Base-by-base conservation (phyloP, 1,140 invertebrate species). In the Euura saliciscinereae region DNA sequence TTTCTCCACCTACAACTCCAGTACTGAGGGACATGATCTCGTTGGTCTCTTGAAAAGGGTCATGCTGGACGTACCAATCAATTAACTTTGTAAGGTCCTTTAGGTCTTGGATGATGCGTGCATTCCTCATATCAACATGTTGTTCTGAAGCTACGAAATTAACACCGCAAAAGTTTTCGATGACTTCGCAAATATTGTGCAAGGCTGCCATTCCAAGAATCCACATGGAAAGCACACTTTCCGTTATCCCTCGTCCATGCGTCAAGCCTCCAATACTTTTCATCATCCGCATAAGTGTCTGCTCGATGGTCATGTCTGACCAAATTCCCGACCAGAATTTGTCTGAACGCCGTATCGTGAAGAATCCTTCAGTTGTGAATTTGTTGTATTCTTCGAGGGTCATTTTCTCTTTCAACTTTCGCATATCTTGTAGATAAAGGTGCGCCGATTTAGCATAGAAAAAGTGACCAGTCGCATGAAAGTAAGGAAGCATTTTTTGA, bases 351-450 rank as follows among this genome's bases (percentile, higher is more conserved):
- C 77, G 75, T 64, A 83, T 75, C 2, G 84, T 85, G 74, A 84
- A 85, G 68, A 74, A 83, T 46, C 72, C 72, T 74, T 78, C 76
- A 45, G 84, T 84, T 44, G 83, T 68, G 79, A 79, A 84, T 79
- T 45, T 72, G 42, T 80, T 66, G 65, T 77, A 44, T 81, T 75
- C 71, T 72, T 82, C n/a, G n/a, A n/a, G n/a, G n/a, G n/a, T n/a
- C n/a, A n/a, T n/a, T n/a, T n/a, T n/a, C 76, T 73, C 71, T 77
- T 43, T 68, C n/a, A 80, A 67, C 65, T 80, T 71, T 68, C 73
- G 5, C 85, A 86, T 87, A 78, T 87, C 77, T 80, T 86, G 83
- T 10, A 88, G 70, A 77, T 88, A 88, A 8, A 87, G 64, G 51
- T 84, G 81, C 51, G 77, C 78, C 69, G 82, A 86, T 79, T 88